Base-by-base conservation (phyloP, 2,113 vertebrate genomes). In the Calonectris borealis region DNA sequence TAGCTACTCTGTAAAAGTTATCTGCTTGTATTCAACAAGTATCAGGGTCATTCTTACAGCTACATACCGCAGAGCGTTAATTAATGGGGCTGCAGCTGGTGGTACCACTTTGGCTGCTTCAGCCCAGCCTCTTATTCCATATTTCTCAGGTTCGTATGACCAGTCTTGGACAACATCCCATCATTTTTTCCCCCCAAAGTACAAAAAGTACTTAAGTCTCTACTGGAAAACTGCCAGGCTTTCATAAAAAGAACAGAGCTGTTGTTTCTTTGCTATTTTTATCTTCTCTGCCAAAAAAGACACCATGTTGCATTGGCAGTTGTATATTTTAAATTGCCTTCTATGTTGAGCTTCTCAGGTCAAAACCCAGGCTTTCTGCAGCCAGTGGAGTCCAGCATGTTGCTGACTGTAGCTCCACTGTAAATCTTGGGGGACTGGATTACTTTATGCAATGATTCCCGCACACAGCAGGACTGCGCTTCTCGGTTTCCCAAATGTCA, bases 71-170 rank as follows among this genome's bases (percentile, higher is more conserved):
- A 97, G 97, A 96, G 93, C 64, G 72, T 98, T 98, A 99, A 99
- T 99, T 98, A 98, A 99, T 99, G 97, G 97, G 95, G 96, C 97
- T 98, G 98, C 98, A 99, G 98, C 98, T 99, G 98, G 98, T 97
- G 97, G 99, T 99, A 99, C 99, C 99, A 99, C 98, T 98, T 98
- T 97, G 98, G 97, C 98, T 88, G 96, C 97, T 97, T 91, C 78
- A 96, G 89, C 96, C 94, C 91, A 96, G 95, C 96, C 97, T 97
- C 96, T 97, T 90, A 96, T 93, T 98, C 97, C 97, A 97, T 98
- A 98, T 98, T 98, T 98, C 97, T 98, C 97, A 91, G 92, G 75
- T 98, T 98, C 4, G 61, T 98, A 98, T 98, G 97, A 97, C 97
- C 97, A 97, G 95, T 97, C 97, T 98, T 99, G 99, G 98, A 98